These are phyloP conservation scores for Tachina grossa DNA, from an alignment of 2,888 invertebrate species.

Conservation along the genomic window DNA sequence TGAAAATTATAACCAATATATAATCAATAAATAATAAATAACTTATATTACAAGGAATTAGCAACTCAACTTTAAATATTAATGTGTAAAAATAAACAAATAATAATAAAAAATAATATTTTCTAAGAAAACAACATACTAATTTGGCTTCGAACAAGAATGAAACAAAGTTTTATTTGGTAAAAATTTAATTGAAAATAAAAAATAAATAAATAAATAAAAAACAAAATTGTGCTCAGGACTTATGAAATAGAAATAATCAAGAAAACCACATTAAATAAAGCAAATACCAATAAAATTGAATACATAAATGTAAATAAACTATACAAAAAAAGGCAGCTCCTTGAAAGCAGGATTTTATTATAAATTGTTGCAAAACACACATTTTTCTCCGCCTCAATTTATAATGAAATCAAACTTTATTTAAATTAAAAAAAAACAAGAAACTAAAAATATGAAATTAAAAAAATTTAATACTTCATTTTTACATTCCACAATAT, in stretches of 20 bases:
- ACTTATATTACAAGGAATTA: slow-evolving; percentile 70
- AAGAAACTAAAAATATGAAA: slow-evolving; percentile 14
- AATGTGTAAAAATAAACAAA: slow-evolving; percentile 39
- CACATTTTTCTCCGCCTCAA: neutral
- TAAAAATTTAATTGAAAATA: slow-evolving; percentile 28
- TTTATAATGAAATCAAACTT: slow-evolving; percentile 23
- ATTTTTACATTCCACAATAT: slow-evolving; percentile 59
- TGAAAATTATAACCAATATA: neutral
- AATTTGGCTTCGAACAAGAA: slow-evolving; percentile 58
- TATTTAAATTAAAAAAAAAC: slow-evolving; percentile 2
- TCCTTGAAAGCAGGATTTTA: slow-evolving; percentile 56
- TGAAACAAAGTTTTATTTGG: slow-evolving; percentile 62
- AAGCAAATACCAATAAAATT: slow-evolving; percentile 56
- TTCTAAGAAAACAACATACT: slow-evolving; percentile 55
- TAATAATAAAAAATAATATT: slow-evolving; percentile 57
- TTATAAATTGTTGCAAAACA: slow-evolving; percentile 25
- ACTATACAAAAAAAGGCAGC: slow-evolving; percentile 65
- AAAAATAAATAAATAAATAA: slow-evolving; percentile 13
- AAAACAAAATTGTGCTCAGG: slow-evolving; percentile 78
- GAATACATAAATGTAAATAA: slow-evolving; percentile 59
- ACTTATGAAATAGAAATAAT: slow-evolving; percentile 72
- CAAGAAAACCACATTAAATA: slow-evolving; percentile 57
- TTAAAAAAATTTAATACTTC: slow-evolving; percentile 28
- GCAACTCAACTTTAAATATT: slow-evolving; percentile 70
- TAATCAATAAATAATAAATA: slow-evolving; percentile 50